Base-by-base conservation (phyloP, 2,888 invertebrate genomes). In the Tenthredo distinguenda region DNA sequence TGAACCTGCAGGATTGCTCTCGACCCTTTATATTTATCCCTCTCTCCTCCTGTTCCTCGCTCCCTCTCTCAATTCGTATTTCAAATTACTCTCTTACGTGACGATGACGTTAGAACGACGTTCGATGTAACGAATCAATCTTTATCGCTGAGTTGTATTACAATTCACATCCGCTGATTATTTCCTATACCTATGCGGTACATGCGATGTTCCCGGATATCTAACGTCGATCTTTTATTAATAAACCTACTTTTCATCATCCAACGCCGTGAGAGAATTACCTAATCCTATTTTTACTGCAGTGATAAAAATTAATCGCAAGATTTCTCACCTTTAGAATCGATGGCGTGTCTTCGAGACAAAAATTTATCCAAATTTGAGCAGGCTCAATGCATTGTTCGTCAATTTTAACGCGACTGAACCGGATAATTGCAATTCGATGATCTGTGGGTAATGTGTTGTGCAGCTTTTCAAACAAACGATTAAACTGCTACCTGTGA, bases 51-150 rank as follows among this genome's bases (percentile, higher is more conserved):
- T 43, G 18, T 40, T 40, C 34, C 21, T 43, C 72, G 15, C 72
- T 74, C 72, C 21, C 43, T 3, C 4, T 43, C 72, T 43, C 21
- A 21, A 74, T 74, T 74, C 31, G n/a, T 43, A n/a, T 74, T 74
- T 40, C 10, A n/a, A 43, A 74, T 74, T 21, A 74, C 40, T 26
- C 40, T 40, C 72, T 74, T 74, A 74, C 72, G 72, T 43, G 43
- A 40, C 72, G 72, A 74, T 74, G 40, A 74, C 72, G 72, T 74
- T 43, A n/a, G 72, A 74, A 74, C 72, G 37, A 18, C n/a, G 37
- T 37, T 71, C 37, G 71, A 37, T 71, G 37, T 71, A 71, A 71
- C 72, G 26, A 74, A 40, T n/a, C n/a, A 15, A n/a, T n/a, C 43
- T 10, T 9, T 12, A 9, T 43, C 40, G 43, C n/a, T 9, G 0